Base-by-base conservation (phyloP, 2,888 invertebrate genomes). In the Drosophila borealis region DNA sequence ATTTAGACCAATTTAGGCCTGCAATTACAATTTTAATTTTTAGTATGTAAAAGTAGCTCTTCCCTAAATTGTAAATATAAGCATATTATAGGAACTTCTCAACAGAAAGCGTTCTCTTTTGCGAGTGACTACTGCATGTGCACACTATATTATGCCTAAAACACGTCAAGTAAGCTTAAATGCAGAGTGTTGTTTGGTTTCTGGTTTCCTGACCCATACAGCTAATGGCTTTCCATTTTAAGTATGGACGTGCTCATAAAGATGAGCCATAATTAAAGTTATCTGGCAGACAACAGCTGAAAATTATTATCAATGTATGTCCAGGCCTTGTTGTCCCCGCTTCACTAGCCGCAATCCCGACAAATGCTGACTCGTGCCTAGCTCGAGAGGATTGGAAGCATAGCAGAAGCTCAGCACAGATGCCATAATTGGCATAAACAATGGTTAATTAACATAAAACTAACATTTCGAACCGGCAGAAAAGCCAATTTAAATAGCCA, bases 401-500 rank as follows among this genome's bases (percentile, higher is more conserved):
- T 14, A 51, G 33, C 19, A 21, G 33, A 1, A 17, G 5, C 25
- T 55, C 19, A 56, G 13, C 13, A 36, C 66, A 77, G 59, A 62
- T 50, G 55, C 51, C 67, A 65, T 89, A 89, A 82, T 89, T 87
- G 81, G 66, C 88, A 84, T 84, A 72, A 81, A 88, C 88, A 88
- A 88, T 73, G 61, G 77, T 79, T 84, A 84, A 84, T 84, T 84
- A 89, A 76, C 89, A 84, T 84, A 88, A 88, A 84, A 89, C 89
- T 89, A 89, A 89, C 86, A 89, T 88, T 78, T 72, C 70, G 53
- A 65, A 62, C 54, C 63, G 49, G 53, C 39, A 67, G 45, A 59
- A 66, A 73, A 76, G 54, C 60, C 71, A 79, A 89, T 84, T 89
- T 84, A 73, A 88, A 88, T 66, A 79, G 70, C 68, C 70, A 79